Conservation (phyloP, 2,888 invertebrate genomes). For the Drosophila longiperda region DNA sequence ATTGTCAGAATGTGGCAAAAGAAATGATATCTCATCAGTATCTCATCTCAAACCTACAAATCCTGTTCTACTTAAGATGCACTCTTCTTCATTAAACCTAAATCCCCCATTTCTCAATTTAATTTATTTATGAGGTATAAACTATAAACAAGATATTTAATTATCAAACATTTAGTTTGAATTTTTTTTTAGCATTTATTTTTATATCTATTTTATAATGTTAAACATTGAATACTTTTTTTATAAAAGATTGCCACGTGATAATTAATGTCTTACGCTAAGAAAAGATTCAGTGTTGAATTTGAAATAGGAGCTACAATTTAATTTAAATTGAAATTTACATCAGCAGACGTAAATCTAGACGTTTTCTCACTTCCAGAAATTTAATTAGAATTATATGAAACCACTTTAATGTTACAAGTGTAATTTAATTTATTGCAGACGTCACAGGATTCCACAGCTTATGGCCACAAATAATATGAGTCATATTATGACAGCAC, state of each 20-base stretch:
- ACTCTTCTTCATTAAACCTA: background rate
- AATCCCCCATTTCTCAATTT: background rate
- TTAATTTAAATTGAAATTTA: background rate
- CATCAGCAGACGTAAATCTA: background rate
- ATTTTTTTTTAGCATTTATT: background rate
- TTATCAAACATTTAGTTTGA: background rate
- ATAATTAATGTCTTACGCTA: background rate
- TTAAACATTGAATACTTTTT: background rate
- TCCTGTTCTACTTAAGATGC: background rate
- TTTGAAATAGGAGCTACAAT: background rate
- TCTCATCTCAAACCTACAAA: background rate
- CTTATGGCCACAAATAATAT: slow-evolving; percentile 46
- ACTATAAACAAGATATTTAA: background rate
- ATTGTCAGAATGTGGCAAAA: background rate
- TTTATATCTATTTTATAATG: background rate
- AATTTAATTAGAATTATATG: slow-evolving; percentile 4
- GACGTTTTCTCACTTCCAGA: background rate
- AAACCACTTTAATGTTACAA: slow-evolving; percentile 8
- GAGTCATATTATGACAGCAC: slow-evolving; percentile 59
- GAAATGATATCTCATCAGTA: background rate
- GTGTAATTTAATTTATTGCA: slow-evolving; percentile 44
- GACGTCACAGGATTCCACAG: slow-evolving; percentile 46
- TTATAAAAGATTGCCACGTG: rapidly evolving
- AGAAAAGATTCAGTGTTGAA: background rate
- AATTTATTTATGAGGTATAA: background rate